Evolutionary conservation across 1,140 invertebrate genomes (phyloP), one percentile per base, ranked within the genome.

Genomic region (Maconellicoccus hirsutus): DNA sequence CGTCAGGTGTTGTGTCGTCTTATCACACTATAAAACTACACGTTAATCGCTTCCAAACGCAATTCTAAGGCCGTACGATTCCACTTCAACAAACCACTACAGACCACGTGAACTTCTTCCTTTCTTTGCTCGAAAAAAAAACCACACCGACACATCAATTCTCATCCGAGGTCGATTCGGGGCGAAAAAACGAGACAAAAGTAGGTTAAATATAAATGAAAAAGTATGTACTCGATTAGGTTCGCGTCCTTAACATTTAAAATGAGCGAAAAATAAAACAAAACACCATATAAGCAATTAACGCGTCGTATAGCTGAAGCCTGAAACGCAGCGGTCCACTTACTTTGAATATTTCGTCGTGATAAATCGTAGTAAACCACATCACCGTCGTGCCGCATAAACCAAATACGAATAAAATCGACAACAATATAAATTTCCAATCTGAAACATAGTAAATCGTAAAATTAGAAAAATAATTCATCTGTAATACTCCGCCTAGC

Each of bases 311-410:
- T n/a, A n/a, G n/a, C n/a, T n/a, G n/a, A n/a, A n/a, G n/a, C n/a
- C n/a, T n/a, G n/a, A n/a, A n/a, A n/a, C n/a, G n/a, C n/a, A 52
- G 2, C 2, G 61, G 25, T 23, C 21, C 25, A 66, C 61, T 66
- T 26, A 66, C 61, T 66, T 66, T 66, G 61, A 66, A 66, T 66
- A 66, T 66, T 66, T 66, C 61, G 10, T 66, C 61, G 25, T 66
- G 61, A 66, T 25, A 66, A 66, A 66, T 66, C 3, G 61, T 26
- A 4, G 61, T 66, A 26, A 66, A 66, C 61, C 61, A 66, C 61
- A 66, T 66, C 10, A 66, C 16, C 21, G 61, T 66, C 22, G 61
- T 66, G 21, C 61, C 61, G 25, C 61, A 66, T 66, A 66, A 66
- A 8, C 61, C 61, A 22, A 66, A 66, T 25, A 66, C 61, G 22